Evolutionary conservation across 2,888 invertebrate species (phyloP), one percentile per base, ranked within the genome.

Genomic region (Caenorhabditis wallacei): DNA sequence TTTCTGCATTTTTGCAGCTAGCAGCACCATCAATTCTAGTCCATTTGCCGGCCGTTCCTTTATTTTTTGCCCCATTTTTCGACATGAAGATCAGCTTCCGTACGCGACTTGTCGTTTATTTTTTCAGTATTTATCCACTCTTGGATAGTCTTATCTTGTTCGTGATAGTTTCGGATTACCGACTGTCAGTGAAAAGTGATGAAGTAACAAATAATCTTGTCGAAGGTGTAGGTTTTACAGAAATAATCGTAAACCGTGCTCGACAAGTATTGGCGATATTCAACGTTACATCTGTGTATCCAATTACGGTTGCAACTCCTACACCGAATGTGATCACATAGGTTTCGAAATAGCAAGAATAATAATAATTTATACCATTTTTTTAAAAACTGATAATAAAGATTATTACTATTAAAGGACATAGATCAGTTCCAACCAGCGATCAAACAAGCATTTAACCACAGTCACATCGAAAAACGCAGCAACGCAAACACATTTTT

Each of bases 61-160:
- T 71, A 2, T 61, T 71, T 16, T 61, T 61, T 7, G 71, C 61
- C 13, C 71, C 71, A 51, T 71, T 71, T 26, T 71, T 71, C 59
- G 61, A 71, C 61, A 48, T 71, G 51, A 71, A 71, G 61, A 26
- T 71, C 61, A 71, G 71, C 24, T 71, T 71, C 22, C 71, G 40
- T 0, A 51, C 74, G 16, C 43, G 74, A 1, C 54, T 63, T 20
- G 54, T 74, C 1, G 63, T 64, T 40, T 54, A 46, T 30, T 74
- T 74, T 22, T 74, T 74, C 46, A 74, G 63, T 43, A 11, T 74
- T 26, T 74, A 74, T n/a, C 74, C 74, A 20, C 40, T 56, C 2
- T 30, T 74, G n/a, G 74, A 74, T 7, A 61, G 59, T 46, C 37
- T 71, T 5, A 61, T 71, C 18, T 16, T 71, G 53, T 61, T 61